phyloP scores from a whole-genome alignment of 2,113 vertebrate species.

The Nycticorax nycticorax region DNA sequence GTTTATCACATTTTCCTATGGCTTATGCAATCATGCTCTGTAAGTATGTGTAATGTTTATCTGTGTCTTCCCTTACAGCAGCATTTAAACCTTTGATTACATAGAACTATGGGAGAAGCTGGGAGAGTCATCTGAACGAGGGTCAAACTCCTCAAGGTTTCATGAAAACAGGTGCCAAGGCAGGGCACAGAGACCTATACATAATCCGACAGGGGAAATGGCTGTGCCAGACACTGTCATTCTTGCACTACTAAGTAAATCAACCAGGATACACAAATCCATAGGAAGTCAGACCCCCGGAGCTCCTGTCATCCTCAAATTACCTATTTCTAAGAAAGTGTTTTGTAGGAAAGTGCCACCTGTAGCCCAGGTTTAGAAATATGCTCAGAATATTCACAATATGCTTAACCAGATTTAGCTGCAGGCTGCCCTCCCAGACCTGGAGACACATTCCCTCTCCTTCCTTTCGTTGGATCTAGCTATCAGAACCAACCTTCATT shows the following conservation, averaged over 20 bases:
- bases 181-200: background rate
- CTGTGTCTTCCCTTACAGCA: background rate
- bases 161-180: background rate
- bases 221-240: background rate
- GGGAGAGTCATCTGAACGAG: background rate
- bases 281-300: background rate
- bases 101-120: background rate
- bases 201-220: background rate
- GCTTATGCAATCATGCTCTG: background rate
- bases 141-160: background rate
- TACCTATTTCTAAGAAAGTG: background rate
- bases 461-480: background rate
- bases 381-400: background rate
- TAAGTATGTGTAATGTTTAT: background rate
- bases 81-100: background rate
- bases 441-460: background rate
- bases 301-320: background rate
- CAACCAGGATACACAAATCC: background rate
- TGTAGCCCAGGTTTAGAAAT: background rate
- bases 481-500: background rate
- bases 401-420: background rate
- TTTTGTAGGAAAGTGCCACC: background rate
- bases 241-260: background rate
- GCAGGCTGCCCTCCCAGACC: background rate
- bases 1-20: background rate